A percentile compares a stretch with the other conserved stretches of the same genome.
These are phyloP conservation scores for Holothuria scabra DNA, from an alignment of 53 echinoderm and acorn worm species.

Conservation along the genomic window DNA sequence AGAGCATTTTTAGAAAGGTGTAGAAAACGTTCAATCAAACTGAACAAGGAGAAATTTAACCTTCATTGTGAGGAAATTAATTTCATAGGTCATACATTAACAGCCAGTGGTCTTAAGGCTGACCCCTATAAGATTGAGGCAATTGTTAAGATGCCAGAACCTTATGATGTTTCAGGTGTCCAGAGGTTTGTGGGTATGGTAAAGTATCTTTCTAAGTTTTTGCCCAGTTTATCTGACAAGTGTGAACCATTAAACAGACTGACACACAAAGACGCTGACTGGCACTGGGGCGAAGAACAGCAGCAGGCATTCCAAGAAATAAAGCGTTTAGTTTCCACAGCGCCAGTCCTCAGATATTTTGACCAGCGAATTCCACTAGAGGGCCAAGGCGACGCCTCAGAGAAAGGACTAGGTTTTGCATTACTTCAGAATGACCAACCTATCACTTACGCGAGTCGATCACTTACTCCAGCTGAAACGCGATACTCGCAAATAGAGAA, in stretches of 20 bases:
- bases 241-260: constrained; percentile 65
- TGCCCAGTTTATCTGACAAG: constrained; percentile 64
- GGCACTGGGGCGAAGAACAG: constrained; percentile 62
- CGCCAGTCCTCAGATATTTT: constrained; percentile 69
- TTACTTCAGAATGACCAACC: constrained; percentile 63
- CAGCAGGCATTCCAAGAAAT: constrained; percentile 54
- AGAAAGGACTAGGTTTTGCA: constrained; percentile 62
- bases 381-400: constrained; percentile 69
- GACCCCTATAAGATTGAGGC: constrained; percentile 44
- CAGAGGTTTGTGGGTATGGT: constrained; percentile 70
- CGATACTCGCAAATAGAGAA: constrained; percentile 69
- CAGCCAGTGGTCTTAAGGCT: constrained; percentile 20
- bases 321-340: constrained; percentile 59
- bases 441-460: constrained; percentile 66
- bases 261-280: constrained; percentile 68
- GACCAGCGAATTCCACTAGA: constrained; percentile 48
- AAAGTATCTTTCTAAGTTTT: constrained; percentile 71
- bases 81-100: constrained; percentile 30
- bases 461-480: constrained; percentile 63
- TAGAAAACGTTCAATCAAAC: constrained; percentile 53
- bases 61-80: constrained; percentile 55
- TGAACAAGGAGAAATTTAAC: constrained; percentile 63
- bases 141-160: constrained; percentile 25
- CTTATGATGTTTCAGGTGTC: constrained; percentile 58
- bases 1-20: constrained; percentile 55